A percentile compares a stretch with the other conserved stretches of the same genome.
These are phyloP conservation scores for Pachymerium ferrugineum DNA, from an alignment of 2,888 invertebrate species.

Conservation along the genomic window DNA sequence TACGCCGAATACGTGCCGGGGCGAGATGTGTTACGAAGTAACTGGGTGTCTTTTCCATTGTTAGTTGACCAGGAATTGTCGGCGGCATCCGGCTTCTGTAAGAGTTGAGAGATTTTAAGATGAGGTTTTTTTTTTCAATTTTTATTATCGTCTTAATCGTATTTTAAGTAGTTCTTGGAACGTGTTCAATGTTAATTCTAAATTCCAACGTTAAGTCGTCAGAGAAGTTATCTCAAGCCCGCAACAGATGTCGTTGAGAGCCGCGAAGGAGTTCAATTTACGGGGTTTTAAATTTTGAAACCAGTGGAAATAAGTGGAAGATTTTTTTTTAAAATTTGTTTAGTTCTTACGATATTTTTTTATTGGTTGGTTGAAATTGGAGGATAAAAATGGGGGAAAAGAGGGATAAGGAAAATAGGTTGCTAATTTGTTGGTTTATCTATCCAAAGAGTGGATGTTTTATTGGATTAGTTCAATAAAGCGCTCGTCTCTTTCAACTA, in stretches of 20 bases:
- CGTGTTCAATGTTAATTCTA: neutral
- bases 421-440: neutral
- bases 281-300: no score
- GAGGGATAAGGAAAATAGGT: neutral
- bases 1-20: constrained; percentile 70
- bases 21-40: constrained; percentile 85
- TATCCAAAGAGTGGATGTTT: neutral
- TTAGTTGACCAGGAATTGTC: constrained; percentile 74
- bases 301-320: no score
- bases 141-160: no score
- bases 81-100: constrained; percentile 76
- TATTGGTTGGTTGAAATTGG: neutral
- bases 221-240: neutral
- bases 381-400: neutral
- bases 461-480: neutral
- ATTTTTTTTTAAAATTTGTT: neutral
- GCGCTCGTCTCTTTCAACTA: neutral
- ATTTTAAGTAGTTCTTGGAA: neutral
- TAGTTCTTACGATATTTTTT: neutral
- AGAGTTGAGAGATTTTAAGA: constrained; percentile 36
- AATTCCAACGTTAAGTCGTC: neutral
- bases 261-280: no score
- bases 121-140: no score
- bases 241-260: neutral
- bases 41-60: constrained; percentile 89